These are phyloP conservation scores for Aphelinus certus DNA, from an alignment of 1,140 invertebrate species.

Conservation along the genomic window DNA sequence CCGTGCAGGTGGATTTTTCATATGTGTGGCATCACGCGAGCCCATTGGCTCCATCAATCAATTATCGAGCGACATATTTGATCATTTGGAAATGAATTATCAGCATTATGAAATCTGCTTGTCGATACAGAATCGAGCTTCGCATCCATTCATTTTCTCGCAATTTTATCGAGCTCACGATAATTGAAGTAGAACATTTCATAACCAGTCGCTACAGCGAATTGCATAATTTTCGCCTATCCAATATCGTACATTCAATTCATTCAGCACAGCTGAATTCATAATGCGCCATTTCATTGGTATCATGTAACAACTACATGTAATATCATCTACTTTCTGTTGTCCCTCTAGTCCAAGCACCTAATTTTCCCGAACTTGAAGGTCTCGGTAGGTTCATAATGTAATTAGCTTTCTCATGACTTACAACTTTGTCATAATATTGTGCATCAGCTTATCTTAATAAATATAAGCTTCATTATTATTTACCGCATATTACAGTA, in stretches of 20 bases:
- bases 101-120: conserved; percentile 39
- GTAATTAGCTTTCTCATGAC: conserved; percentile 60
- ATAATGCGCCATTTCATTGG: conserved; percentile 44
- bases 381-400: conserved; percentile 73
- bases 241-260: neutral
- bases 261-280: conserved; percentile 46
- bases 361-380: conserved; percentile 75
- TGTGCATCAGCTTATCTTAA: conserved; percentile 25
- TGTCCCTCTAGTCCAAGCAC: conserved; percentile 74
- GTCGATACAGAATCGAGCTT: conserved; percentile 12
- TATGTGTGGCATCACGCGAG: neutral
- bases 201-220: neutral
- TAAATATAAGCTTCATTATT: neutral
- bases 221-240: conserved; percentile 9
- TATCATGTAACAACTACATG: conserved; percentile 57
- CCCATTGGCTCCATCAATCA: neutral
- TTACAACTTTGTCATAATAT: conserved; percentile 33
- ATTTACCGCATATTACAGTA: conserved; percentile 17
- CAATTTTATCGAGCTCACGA: neutral
- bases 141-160: conserved; percentile 7
- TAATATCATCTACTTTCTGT: conserved; percentile 65
- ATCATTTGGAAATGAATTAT: conserved; percentile 14
- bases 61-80: neutral
- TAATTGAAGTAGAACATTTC: neutral
- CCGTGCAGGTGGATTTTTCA: neutral